A percentile compares a stretch with the other conserved stretches of the same genome.
phyloP scores from a whole-genome alignment of 1,140 invertebrate species.

The Drosophila albomicans region DNA sequence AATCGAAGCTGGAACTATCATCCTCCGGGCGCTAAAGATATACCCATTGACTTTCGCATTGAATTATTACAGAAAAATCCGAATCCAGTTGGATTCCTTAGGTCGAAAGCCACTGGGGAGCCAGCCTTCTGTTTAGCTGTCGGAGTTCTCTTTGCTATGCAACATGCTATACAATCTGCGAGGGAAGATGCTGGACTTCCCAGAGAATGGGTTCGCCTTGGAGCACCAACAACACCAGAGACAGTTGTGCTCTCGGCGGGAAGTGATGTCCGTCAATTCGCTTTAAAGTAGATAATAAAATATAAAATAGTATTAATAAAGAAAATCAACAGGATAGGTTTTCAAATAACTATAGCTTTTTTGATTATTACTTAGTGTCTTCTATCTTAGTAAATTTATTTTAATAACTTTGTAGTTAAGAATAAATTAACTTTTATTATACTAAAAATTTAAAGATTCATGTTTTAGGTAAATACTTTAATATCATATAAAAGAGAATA shows the following conservation, averaged over 20 bases:
- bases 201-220: slow-evolving; percentile 85
- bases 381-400: too few relatives aligned
- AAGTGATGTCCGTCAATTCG: slow-evolving; percentile 44
- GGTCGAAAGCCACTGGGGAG: slow-evolving; percentile 94
- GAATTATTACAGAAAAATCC: slow-evolving; percentile 89
- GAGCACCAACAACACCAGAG: slow-evolving; percentile 85
- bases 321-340: too few relatives aligned
- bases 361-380: too few relatives aligned
- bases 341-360: too few relatives aligned
- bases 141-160: slow-evolving; percentile 89
- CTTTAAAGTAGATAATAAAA: slow-evolving; percentile 36
- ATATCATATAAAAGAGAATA: too few relatives aligned
- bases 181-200: slow-evolving; percentile 86
- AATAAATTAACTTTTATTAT: too few relatives aligned
- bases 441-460: too few relatives aligned
- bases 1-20: slow-evolving; percentile 93
- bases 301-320: too few relatives aligned
- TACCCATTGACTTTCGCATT: slow-evolving; percentile 93
- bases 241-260: slow-evolving; percentile 78
- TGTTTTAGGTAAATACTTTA: too few relatives aligned
- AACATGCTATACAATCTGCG: slow-evolving; percentile 89
- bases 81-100: slow-evolving; percentile 89
- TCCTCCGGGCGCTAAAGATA: slow-evolving; percentile 91
- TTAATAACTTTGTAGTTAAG: too few relatives aligned
- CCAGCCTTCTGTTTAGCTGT: slow-evolving; percentile 90